Percentiles rank a stretch among this genome's conserved stretches.
Evolutionary conservation across 1,140 invertebrate genomes (phyloP).

Genomic region (Ectropis grisescens): DNA sequence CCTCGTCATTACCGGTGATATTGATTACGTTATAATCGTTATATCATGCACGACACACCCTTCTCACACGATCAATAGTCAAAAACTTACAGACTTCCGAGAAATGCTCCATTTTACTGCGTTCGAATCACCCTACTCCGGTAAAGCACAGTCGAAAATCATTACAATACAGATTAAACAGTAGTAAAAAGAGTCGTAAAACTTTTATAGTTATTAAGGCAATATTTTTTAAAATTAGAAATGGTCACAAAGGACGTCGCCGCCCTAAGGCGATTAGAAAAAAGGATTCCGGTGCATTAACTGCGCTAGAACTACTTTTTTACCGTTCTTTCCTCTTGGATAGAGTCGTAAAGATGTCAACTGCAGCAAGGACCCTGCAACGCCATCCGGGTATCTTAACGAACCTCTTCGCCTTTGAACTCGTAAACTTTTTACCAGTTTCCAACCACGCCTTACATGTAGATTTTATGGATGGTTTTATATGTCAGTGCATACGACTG

Average conservation of each 20-base stretch:
- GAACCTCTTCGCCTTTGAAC: constrained; percentile 28
- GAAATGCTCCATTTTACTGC: too few species aligned
- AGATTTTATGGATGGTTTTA: constrained; percentile 35
- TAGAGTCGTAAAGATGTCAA: constrained; percentile 53
- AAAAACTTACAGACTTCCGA: too few species aligned
- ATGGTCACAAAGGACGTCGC: constrained; percentile 39
- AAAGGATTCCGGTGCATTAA: constrained; percentile 39
- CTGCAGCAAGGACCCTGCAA: constrained; percentile 20
- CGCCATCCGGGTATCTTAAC: constrained; percentile 21
- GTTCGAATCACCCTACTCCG: constrained; percentile 11
- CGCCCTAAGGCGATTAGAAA: constrained; percentile 22
- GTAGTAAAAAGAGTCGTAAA: constrained; percentile 56
- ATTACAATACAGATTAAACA: constrained; percentile 54
- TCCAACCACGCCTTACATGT: constrained; percentile 21
- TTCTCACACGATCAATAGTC: too few species aligned
- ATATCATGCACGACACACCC: too few species aligned
- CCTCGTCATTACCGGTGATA: too few species aligned
- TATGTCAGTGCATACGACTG: constrained; percentile 12
- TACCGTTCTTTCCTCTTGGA: constrained; percentile 29
- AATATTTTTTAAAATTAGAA: constrained; percentile 51
- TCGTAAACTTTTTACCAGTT: constrained; percentile 34
- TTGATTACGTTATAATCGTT: too few species aligned
- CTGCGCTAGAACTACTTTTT: constrained; percentile 31
- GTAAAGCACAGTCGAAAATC: constrained; percentile 27
- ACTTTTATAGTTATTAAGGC: constrained; percentile 47